Evolutionary conservation across 2,113 vertebrate genomes (phyloP).

Genomic region (Anoplopoma fimbria): DNA sequence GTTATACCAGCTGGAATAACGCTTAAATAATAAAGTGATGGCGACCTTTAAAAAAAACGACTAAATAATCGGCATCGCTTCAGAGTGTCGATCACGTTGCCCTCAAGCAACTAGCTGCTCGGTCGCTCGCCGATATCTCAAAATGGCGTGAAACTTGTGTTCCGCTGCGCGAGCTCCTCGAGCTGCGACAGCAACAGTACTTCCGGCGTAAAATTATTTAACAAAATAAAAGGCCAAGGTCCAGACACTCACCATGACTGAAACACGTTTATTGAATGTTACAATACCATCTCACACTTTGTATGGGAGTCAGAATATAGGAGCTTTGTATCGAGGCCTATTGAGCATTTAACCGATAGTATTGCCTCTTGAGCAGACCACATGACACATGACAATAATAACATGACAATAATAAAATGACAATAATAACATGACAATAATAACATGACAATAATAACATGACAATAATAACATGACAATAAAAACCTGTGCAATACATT

Average conservation of each 20-base stretch:
- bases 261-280: neutral
- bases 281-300: neutral
- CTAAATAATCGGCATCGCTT: conserved; percentile 71
- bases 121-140: conserved; percentile 56
- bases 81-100: conserved; percentile 49
- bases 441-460: too few relatives aligned
- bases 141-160: conserved; percentile 77
- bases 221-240: conserved; percentile 42
- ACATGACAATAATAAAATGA: too few relatives aligned
- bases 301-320: neutral
- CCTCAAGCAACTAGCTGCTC: conserved; percentile 16
- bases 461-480: too few relatives aligned
- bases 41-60: conserved; percentile 48
- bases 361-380: too few relatives aligned
- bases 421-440: too few relatives aligned
- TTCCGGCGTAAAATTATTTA: conserved; percentile 31
- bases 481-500: too few relatives aligned
- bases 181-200: conserved; percentile 24
- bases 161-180: conserved; percentile 30
- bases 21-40: conserved; percentile 30
- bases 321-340: neutral
- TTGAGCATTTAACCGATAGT: neutral
- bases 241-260: neutral
- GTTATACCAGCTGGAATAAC: conserved; percentile 9
- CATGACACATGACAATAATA: too few relatives aligned